Evolutionary conservation across 2,797 vertebrate genomes (phyloP).

Genomic region (Tympanoctomys barrerae): DNA sequence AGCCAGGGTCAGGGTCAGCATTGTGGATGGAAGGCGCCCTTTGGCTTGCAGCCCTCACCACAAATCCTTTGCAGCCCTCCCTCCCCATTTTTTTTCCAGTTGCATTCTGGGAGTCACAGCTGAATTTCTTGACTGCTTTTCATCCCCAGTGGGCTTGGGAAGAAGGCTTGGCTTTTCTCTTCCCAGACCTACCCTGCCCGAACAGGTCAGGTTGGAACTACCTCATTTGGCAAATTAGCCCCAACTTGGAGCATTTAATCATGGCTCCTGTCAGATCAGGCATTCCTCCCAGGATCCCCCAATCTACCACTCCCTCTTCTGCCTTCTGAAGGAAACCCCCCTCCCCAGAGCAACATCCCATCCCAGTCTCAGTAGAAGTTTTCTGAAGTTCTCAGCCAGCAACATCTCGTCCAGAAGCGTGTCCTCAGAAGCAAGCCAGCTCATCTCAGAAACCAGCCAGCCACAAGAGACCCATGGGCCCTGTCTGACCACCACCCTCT

Average conservation of each 20-base stretch:
- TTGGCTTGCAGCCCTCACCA: not conserved
- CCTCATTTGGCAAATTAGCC: constrained; percentile 76
- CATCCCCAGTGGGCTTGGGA: constrained; percentile 13
- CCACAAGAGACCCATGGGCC: not conserved
- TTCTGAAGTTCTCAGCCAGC: not conserved
- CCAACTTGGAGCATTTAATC: not conserved
- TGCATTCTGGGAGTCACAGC: constrained; percentile 38
- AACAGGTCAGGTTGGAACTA: constrained; percentile 77
- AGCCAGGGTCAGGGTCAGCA: constrained; percentile 7
- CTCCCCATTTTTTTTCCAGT: not conserved
- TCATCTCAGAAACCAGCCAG: not conserved
- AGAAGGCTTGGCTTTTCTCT: constrained; percentile 18
- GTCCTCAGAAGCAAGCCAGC: not conserved
- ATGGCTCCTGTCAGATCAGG: not conserved
- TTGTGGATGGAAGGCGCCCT: not conserved
- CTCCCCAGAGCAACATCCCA: fast-evolving
- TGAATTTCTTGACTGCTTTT: constrained; percentile 26
- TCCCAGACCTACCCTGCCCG: constrained; percentile 48
- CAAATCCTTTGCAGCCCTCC: not conserved
- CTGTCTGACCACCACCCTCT: not conserved
- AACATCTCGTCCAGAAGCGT: too few species aligned
- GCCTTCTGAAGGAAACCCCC: not conserved
- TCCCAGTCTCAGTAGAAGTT: not conserved
- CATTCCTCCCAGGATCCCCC: not conserved
- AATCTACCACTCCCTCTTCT: not conserved